These are phyloP conservation scores for Vespertilio murinus DNA, from an alignment of 2,797 vertebrate species.

Conservation along the genomic window DNA sequence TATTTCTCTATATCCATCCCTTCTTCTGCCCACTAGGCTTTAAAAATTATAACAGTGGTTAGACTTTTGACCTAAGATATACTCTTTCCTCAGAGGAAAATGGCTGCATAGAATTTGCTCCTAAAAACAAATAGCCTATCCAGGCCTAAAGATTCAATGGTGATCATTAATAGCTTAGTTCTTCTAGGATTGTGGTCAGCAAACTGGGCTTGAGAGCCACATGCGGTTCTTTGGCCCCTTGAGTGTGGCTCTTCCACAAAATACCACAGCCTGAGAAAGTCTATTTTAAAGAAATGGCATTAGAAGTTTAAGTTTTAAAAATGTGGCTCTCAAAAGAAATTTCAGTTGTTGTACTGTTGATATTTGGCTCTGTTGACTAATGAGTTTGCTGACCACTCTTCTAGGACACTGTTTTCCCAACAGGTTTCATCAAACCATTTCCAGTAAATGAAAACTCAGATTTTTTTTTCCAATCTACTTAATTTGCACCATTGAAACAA, in stretches of 20 bases:
- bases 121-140: background rate
- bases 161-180: background rate
- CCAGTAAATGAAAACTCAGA: background rate
- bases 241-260: too few species aligned
- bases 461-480: background rate
- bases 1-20: background rate
- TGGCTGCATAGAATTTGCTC: background rate
- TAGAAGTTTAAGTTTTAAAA: too few species aligned
- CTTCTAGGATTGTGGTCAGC: background rate
- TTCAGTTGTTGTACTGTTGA: too few species aligned
- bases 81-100: background rate
- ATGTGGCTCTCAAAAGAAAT: too few species aligned
- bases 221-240: too few species aligned
- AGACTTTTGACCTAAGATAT: background rate
- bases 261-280: too few species aligned
- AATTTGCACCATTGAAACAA: background rate
- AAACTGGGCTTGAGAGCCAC: too few species aligned
- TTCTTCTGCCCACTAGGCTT: background rate
- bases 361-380: too few species aligned
- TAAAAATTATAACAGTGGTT: background rate
- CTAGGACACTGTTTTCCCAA: background rate
- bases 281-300: too few species aligned
- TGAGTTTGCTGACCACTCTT: background rate
- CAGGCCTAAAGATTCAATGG: background rate
- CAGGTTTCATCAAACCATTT: background rate